Base-by-base conservation (phyloP, 2,113 vertebrate genomes). In the Uria aalge region DNA sequence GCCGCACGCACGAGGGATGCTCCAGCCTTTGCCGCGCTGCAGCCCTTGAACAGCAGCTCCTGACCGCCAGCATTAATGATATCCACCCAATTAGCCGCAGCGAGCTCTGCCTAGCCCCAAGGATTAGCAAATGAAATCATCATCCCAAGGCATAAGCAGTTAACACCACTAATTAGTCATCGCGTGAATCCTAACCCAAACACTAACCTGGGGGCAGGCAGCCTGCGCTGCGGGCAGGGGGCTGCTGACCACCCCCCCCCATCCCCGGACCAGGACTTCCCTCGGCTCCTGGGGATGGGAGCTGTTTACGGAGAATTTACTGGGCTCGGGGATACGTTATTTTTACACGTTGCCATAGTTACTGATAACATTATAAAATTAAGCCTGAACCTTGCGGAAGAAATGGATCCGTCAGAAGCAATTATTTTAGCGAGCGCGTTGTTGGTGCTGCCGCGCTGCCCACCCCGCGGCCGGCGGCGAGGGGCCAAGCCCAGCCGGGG, bases 301-400 rank as follows among this genome's bases (percentile, higher is more conserved):
- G 87, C 47, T 84, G 92, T 74, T 96, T 92, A 96, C 23, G 3
- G 93, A 34, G 92, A 92, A 93, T 88, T 97, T 78, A 95, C 97
- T 84, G 64, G 96, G 97, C 98, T 97, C 64, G 80, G 94, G 96
- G 97, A 95, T 95, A 83, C 77, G 96, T 97, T 98, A 97, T 98
- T 97, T 98, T 98, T 96, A 93, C 94, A 38, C 90, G 98, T 98
- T 98, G 98, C 98, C 97, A 98, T 98, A 93, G 98, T 95, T 98
- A 98, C 98, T 62, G 84, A 95, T 97, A 88, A 97, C 95, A 87
- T 98, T 97, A 98, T 96, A 97, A 98, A 98, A 98, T 98, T 96
- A 97, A 98, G 98, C 96, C 97, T 89, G 97, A 98, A 97, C 97
- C 98, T 92, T 74, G 97, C 81, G 64, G 97, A 97, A 98, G 98